These are phyloP conservation scores for Chelonus insularis DNA, from an alignment of 1,140 invertebrate genomes.

Conservation along the genomic window DNA sequence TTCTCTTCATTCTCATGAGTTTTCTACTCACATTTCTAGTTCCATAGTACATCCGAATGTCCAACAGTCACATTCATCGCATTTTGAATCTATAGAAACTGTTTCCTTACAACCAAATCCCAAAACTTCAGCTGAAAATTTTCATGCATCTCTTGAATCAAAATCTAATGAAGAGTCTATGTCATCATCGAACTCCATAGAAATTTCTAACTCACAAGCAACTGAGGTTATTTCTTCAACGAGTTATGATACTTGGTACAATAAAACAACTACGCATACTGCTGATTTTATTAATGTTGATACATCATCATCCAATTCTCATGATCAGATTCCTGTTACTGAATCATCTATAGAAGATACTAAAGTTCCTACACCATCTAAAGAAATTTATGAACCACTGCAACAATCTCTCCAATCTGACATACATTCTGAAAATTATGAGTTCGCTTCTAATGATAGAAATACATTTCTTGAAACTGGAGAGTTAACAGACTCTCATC, in stretches of 20 bases:
- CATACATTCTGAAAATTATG: constrained; percentile 52
- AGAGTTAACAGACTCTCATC: constrained; percentile 55
- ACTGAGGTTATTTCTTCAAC: too few species aligned
- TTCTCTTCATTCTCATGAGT: neutral
- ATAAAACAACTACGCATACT: neutral
- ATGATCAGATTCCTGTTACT: neutral
- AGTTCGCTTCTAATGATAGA: constrained; percentile 56
- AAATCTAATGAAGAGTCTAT: constrained; percentile 52
- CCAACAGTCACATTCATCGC: too few species aligned
- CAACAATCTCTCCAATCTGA: constrained; percentile 31
- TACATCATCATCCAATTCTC: neutral
- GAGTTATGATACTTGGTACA: too few species aligned
- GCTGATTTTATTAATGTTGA: neutral
- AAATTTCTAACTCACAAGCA: constrained; percentile 33
- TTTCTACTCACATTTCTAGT: neutral
- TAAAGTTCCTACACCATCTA: neutral
- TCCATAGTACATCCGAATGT: neutral
- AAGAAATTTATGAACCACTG: constrained; percentile 5
- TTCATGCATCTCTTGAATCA: too few species aligned
- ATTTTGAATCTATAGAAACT: too few species aligned
- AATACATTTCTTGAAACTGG: constrained; percentile 58
- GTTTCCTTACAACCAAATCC: too few species aligned
- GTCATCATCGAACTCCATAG: constrained; percentile 35
- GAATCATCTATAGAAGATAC: neutral
- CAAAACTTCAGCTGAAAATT: too few species aligned